A percentile compares a stretch with the other conserved stretches of the same genome.
Evolutionary conservation across 2,113 vertebrate genomes (phyloP).

Genomic region (Leucopternis melanops): DNA sequence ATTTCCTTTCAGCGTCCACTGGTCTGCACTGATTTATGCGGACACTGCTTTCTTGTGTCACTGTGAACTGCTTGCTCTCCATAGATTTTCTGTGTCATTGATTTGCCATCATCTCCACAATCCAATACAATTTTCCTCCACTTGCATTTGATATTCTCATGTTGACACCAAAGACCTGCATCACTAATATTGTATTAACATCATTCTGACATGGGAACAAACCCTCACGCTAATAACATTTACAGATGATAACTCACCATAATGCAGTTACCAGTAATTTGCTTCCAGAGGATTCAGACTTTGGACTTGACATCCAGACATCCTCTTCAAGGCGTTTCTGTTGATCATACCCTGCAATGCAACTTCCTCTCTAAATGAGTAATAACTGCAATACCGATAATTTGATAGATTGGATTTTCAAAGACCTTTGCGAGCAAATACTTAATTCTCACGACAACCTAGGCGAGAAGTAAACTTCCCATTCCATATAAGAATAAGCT

Average conservation of each 20-base stretch:
- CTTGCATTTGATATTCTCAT: slow-evolving; percentile 43
- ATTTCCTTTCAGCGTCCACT: slow-evolving; percentile 5
- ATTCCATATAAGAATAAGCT: neutral
- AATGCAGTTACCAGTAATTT: slow-evolving; percentile 30
- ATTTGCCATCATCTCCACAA: slow-evolving; percentile 60
- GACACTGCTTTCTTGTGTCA: slow-evolving; percentile 41
- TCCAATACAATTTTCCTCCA: slow-evolving; percentile 40
- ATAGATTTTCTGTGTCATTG: slow-evolving; percentile 61
- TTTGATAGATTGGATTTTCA: neutral
- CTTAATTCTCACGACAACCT: neutral
- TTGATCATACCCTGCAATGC: neutral
- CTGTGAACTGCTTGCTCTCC: slow-evolving; percentile 36
- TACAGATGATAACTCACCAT: slow-evolving; percentile 24
- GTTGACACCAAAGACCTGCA: slow-evolving; percentile 56
- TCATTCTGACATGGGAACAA: slow-evolving; percentile 24
- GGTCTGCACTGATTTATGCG: slow-evolving; percentile 47
- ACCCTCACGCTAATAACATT: slow-evolving; percentile 8
- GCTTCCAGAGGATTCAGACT: slow-evolving; percentile 4
- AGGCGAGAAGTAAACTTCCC: neutral
- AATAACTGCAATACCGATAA: neutral
- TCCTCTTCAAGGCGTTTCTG: neutral
- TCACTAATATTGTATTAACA: slow-evolving; percentile 54
- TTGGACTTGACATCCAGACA: neutral
- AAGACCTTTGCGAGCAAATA: neutral
- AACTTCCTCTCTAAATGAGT: neutral